Evolutionary conservation across 2,113 vertebrate species (phyloP).

Genomic region (Piprites chloris): DNA sequence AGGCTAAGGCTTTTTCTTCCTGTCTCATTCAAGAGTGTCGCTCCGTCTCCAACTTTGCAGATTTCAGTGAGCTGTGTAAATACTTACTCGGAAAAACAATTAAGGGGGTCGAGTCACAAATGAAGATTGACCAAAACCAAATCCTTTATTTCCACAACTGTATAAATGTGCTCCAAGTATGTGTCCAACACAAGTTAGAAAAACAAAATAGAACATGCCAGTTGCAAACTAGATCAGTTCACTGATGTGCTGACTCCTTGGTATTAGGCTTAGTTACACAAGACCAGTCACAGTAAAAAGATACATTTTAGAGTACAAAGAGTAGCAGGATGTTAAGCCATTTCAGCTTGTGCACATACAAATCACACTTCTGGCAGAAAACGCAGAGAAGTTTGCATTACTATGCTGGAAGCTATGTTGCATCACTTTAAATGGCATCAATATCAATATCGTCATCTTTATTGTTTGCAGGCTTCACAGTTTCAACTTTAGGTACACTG

Average conservation of each 20-base stretch:
- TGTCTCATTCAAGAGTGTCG: accelerated
- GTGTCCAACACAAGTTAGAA: constrained; percentile 76
- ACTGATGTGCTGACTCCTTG: constrained; percentile 69
- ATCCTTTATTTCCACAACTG: constrained; percentile 80
- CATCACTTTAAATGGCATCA: constrained; percentile 89
- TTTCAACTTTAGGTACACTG: constrained; percentile 93
- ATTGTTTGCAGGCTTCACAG: constrained; percentile 84
- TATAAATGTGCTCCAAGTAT: constrained; percentile 79
- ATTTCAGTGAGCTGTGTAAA: accelerated
- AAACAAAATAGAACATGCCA: constrained; percentile 78
- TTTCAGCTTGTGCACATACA: constrained; percentile 75
- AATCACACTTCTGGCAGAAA: constrained; percentile 77
- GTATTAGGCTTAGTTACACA: constrained; percentile 75
- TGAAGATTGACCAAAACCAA: constrained; percentile 78
- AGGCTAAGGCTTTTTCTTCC: background rate
- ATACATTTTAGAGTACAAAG: constrained; percentile 72
- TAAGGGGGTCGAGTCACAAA: background rate
- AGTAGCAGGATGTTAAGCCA: constrained; percentile 77
- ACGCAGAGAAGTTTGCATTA: constrained; percentile 64
- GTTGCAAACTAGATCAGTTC: constrained; percentile 78
- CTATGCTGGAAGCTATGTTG: constrained; percentile 68
- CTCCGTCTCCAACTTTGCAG: accelerated
- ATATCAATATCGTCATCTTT: constrained; percentile 98
- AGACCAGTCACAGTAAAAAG: constrained; percentile 77
- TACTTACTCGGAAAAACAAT: constrained; percentile 5